Conservation (phyloP, 2,888 invertebrate species). For the Mythimna loreyi region DNA sequence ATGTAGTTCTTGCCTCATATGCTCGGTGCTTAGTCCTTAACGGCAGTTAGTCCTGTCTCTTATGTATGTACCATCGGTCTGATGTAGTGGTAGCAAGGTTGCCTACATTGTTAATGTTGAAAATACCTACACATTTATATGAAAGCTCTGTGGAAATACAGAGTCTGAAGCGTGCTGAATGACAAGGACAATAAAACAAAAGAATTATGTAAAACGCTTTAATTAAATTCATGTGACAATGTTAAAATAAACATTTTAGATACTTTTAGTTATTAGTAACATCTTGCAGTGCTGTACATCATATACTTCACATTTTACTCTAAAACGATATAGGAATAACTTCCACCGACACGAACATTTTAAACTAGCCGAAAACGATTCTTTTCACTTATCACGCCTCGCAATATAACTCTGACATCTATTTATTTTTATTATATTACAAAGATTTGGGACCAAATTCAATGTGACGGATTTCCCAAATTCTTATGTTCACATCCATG, state of each 20-base stretch:
- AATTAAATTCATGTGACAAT: conserved; percentile 80
- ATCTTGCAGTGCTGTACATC: conserved; percentile 70
- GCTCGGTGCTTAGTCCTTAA: no score
- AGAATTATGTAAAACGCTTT: conserved; percentile 76
- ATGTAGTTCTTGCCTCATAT: no score
- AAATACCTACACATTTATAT: no score
- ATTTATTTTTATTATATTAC: conserved; percentile 34
- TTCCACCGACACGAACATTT: conserved; percentile 54
- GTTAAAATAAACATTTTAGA: conserved; percentile 78
- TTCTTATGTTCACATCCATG: conserved; percentile 42
- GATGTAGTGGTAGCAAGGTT: no score
- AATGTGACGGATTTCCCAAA: conserved; percentile 45
- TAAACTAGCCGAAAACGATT: conserved; percentile 35
- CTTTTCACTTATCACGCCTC: conserved; percentile 17
- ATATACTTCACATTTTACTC: conserved; percentile 49
- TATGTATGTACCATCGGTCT: no score
- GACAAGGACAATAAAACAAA: conserved; percentile 48
- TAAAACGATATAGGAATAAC: conserved; percentile 51
- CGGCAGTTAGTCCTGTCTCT: no score
- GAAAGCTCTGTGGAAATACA: no score
- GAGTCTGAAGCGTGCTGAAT: neutral
- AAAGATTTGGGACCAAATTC: conserved; percentile 45
- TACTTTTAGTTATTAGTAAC: conserved; percentile 72
- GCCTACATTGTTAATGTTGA: no score
- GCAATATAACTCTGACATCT: conserved; percentile 46